Evolutionary conservation across 2,113 vertebrate species (phyloP), one percentile per base, ranked within the genome.

Genomic region (Polypterus senegalus): DNA sequence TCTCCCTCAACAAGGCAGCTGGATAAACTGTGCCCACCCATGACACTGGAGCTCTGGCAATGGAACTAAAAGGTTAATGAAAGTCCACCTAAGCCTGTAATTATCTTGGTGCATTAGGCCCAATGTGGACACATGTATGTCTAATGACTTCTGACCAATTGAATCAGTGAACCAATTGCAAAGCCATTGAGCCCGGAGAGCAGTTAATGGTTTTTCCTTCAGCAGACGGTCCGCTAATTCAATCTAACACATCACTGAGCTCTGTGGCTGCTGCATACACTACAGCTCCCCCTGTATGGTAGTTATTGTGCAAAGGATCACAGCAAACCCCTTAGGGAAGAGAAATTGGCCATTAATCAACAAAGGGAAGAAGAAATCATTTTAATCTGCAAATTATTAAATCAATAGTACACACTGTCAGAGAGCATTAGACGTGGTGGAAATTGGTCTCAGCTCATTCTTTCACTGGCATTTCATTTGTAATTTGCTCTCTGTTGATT

Each of bases 321-420:
- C 61, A 11, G 9, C 46, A 5, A 9, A 6, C 44, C 47, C 51
- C 9, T 55, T 55, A 27, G 54, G 5, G 9, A 27, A 6, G 5
- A 54, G 6, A 9, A 61, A 5, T 46, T 45, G 5, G 7, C 47
- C 27, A 61, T 53, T 61, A 54, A 61, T 46, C 61, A 61, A 49
- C 8, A 9, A 9, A 61, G 27, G 46, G 59, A n/a, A 27, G 27
- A 4, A 47, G n/a, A 49, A 59, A 60, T 49, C 47, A 11, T 11
- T 10, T 55, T 55, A 10, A 11, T 4, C 47, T 49, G 47, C 47
- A 60, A 60, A 43, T n/a, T 49, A 1, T 49, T 3, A 5, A 65
- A 68, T 53, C 68, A 61, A 54, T 61, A 44, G 61, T 63, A 61
- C 5, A 69, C 67, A 69, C 62, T 61, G 48, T 63, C 47, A 62